A percentile compares a stretch with the other conserved stretches of the same genome.
These are phyloP conservation scores for Drosophila multiciliata DNA, from an alignment of 2,888 invertebrate genomes.

Conservation along the genomic window DNA sequence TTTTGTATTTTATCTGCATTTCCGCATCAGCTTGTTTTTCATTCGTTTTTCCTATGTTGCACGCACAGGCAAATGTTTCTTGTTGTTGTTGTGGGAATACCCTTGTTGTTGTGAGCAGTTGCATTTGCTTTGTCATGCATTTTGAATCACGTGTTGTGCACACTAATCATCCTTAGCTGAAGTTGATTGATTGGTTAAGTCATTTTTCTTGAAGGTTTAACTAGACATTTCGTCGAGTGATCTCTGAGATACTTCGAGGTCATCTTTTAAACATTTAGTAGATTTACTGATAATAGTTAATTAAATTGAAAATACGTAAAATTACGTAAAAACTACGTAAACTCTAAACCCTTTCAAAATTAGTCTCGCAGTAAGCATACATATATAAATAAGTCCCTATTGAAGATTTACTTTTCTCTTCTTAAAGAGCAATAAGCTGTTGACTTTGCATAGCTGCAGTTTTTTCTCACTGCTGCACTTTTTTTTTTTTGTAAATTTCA, in stretches of 20 bases:
- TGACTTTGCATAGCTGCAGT: neutral
- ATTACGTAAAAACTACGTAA: no score
- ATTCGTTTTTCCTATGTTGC: constrained; percentile 29
- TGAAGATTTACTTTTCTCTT: neutral
- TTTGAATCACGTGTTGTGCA: neutral
- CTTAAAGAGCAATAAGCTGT: constrained; percentile 17
- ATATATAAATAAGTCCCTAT: neutral
- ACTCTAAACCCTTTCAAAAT: neutral
- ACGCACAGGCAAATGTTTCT: constrained; percentile 57
- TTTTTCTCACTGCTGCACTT: constrained; percentile 35
- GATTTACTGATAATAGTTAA: neutral
- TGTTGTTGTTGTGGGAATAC: constrained; percentile 26
- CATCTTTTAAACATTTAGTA: neutral
- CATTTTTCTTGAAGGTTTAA: neutral
- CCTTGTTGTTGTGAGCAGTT: constrained; percentile 9
- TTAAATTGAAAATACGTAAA: neutral
- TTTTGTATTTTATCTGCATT: constrained; percentile 75
- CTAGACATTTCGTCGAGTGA: neutral
- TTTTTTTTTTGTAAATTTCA: constrained; percentile 47
- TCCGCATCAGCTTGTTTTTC: constrained; percentile 61
- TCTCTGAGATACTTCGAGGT: neutral
- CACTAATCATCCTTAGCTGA: no score
- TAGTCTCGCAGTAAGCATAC: neutral
- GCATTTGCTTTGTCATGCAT: constrained; percentile 7
- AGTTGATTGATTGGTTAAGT: neutral